Base-by-base conservation (phyloP, 2,888 invertebrate genomes). In the Agrypnus murinus region DNA sequence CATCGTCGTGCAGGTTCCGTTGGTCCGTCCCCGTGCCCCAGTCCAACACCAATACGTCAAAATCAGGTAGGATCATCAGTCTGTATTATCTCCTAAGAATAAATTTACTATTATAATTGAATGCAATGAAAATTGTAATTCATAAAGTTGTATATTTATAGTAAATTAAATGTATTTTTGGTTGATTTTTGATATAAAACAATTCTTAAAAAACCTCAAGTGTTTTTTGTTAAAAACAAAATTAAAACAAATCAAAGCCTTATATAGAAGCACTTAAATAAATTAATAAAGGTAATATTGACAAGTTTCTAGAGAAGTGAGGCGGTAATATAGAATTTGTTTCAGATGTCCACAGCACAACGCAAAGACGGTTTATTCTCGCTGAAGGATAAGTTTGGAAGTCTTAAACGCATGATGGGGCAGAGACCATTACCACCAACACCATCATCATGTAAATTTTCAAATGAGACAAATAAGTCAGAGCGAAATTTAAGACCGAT, bases 381-480 rank as follows among this genome's bases (percentile, higher is more conserved):
- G 17, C 78, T 86, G 65, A 86, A 82, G 77, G 87, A 87, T 73
- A 88, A 87, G 76, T 86, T 88, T 83, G 87, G 87, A 8, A 87
- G 85, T 75, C 81, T 88, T 53, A 87, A 87, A 75, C 81, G 83
- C 36, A 82, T 81, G 75, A 81, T 87, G 81, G 86, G 84, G 45
- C 86, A 85, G 72, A 84, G 90, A 53, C 90, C 90, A 6, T 80
- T 90, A 70, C 90, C 90, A 12, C 88, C 89, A 9, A 86, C 89
- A 36, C 90, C 90, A 10, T 71, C 36, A 25, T 53, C 57, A 48
- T 38, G 64, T 63, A 65, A 53, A 53, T 12, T 48, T 48, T 46
- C 17, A 46, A 14, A 45, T n/a, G n/a, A n/a, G n/a, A n/a, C n/a
- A n/a, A n/a, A 25, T 25, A 25, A 25, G 5, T 25, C 5, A 25